These are phyloP conservation scores for Catajapyx aquilonaris DNA, from an alignment of 1,140 invertebrate genomes.

Conservation along the genomic window DNA sequence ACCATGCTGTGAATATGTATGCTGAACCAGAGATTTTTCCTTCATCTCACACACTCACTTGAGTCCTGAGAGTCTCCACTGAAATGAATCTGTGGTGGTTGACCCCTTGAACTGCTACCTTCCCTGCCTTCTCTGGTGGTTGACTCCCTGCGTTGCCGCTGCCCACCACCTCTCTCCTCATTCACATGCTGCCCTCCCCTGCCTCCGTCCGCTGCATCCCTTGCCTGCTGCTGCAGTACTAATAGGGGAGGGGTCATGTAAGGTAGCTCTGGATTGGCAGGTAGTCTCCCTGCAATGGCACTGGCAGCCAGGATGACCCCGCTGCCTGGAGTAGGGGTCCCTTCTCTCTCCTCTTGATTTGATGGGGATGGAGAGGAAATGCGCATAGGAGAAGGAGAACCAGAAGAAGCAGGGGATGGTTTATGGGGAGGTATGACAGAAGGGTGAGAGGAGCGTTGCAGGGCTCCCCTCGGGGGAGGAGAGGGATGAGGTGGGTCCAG, in stretches of 20 bases:
- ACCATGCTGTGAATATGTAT: too few species aligned
- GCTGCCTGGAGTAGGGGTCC: too few species aligned
- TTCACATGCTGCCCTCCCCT: too few species aligned
- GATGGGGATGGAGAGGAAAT: background rate
- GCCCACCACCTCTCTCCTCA: too few species aligned
- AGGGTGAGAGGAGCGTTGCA: too few species aligned
- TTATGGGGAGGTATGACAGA: too few species aligned
- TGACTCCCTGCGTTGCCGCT: too few species aligned
- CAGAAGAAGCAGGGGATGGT: background rate
- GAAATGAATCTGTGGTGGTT: constrained; percentile 30
- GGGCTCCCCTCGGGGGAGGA: too few species aligned
- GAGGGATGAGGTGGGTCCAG: too few species aligned
- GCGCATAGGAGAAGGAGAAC: background rate
- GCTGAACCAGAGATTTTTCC: too few species aligned
- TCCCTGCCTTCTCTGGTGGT: constrained; percentile 1
- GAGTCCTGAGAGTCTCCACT: constrained; percentile 70
- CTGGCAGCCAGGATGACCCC: constrained; percentile 54
- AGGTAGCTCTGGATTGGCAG: constrained; percentile 66
- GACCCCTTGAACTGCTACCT: background rate
- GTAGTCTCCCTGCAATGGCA: constrained; percentile 58
- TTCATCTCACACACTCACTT: too few species aligned
- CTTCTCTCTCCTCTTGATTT: background rate
- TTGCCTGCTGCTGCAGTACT: background rate
- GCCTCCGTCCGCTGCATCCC: too few species aligned
- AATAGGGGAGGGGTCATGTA: constrained; percentile 59